These are phyloP conservation scores for Aptenodytes patagonicus DNA, from an alignment of 2,113 vertebrate genomes.

Conservation along the genomic window DNA sequence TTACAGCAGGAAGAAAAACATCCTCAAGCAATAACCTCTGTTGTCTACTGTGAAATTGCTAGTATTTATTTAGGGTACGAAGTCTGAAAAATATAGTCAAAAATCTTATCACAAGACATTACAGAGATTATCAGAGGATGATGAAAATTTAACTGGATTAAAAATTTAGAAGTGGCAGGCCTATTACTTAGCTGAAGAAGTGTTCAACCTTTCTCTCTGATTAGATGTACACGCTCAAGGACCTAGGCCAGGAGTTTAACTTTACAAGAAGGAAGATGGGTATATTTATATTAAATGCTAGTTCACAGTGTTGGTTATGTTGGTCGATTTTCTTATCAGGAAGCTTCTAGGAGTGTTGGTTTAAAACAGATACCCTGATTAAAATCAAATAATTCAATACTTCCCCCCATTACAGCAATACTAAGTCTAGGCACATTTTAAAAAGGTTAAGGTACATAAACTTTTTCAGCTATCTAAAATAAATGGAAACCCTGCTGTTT, in stretches of 20 bases:
- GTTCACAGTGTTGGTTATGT: neutral
- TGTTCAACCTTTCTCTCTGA: neutral
- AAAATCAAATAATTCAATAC: neutral
- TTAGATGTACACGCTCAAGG: neutral
- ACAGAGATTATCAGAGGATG: slow-evolving; percentile 16
- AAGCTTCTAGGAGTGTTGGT: neutral
- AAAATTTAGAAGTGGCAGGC: neutral
- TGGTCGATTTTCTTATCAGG: neutral
- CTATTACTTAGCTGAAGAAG: slow-evolving; percentile 1
- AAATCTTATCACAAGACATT: slow-evolving; percentile 34
- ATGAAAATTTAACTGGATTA: slow-evolving; percentile 38
- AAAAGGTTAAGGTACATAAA: neutral
- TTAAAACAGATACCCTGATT: neutral
- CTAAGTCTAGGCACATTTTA: neutral
- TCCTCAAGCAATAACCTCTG: slow-evolving; percentile 60
- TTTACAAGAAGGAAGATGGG: neutral
- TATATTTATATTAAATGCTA: neutral
- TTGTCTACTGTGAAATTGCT: slow-evolving; percentile 58
- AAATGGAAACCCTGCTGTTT: neutral
- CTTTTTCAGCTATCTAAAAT: neutral
- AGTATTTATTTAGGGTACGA: slow-evolving; percentile 48
- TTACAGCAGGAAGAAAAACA: slow-evolving; percentile 42
- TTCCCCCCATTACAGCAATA: neutral
- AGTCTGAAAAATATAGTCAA: slow-evolving; percentile 54
- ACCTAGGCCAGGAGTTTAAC: neutral